phyloP scores from a whole-genome alignment of 2,888 invertebrate genomes.

The Sphaeridia pumilis region DNA sequence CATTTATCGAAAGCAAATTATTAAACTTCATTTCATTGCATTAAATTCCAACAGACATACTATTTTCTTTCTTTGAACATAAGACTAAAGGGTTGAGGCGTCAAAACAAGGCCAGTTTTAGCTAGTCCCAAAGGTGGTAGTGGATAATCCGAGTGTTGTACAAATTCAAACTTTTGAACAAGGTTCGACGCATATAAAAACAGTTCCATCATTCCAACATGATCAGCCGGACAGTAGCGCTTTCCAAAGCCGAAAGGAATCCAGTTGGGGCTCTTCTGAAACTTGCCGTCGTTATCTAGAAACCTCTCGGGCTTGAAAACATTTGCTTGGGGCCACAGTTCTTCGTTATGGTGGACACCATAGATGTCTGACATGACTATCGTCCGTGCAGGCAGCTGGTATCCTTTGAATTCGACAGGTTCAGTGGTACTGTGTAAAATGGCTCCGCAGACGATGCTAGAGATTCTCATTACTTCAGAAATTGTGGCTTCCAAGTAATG shows the following conservation, averaged over 20 bases:
- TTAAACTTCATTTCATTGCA: too few relatives aligned
- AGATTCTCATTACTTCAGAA: constrained; percentile 20
- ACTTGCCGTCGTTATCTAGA: constrained; percentile 38
- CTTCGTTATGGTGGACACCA: constrained; percentile 48
- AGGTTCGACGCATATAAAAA: constrained; percentile 39
- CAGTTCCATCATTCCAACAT: constrained; percentile 50
- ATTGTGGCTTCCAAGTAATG: constrained; percentile 20
- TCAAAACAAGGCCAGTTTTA: constrained; percentile 4
- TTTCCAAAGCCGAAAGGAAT: constrained; percentile 44
- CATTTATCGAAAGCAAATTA: too few relatives aligned
- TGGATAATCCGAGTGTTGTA: constrained; percentile 3
- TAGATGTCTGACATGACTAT: constrained; percentile 46
- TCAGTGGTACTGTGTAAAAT: constrained; percentile 27
- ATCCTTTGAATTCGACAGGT: constrained; percentile 16
- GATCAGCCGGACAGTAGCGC: constrained; percentile 53
- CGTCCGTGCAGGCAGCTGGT: constrained; percentile 40
- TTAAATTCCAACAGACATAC: too few relatives aligned
- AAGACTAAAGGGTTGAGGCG: background rate
- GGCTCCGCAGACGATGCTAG: constrained; percentile 23
- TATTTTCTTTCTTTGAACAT: constrained; percentile 1
- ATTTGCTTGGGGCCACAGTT: constrained; percentile 52
- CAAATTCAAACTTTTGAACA: constrained; percentile 4
- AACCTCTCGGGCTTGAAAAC: constrained; percentile 55
- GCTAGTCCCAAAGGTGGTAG: constrained; percentile 4
- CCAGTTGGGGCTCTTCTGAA: constrained; percentile 13